Percentiles rank a stretch among this genome's conserved stretches.
Conservation (phyloP, 2,797 vertebrate species). For the Zenarchopterus dispar region DNA sequence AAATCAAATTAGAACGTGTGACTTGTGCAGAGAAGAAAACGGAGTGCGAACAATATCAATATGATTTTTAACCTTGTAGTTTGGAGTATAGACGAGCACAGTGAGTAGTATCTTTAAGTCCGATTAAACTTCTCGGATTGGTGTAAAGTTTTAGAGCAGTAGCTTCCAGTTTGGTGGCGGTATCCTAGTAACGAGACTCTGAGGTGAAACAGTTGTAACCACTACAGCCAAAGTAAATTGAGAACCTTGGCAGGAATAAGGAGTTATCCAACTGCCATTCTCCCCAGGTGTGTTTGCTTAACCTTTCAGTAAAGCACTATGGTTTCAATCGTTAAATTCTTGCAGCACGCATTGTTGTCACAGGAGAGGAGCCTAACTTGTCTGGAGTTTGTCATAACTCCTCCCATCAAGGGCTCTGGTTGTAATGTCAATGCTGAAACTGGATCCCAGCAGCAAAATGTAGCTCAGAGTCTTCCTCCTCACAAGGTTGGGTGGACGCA, state of each 20-base stretch:
- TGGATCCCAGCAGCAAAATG: slow-evolving; percentile 63
- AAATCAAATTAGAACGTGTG: slow-evolving; percentile 13
- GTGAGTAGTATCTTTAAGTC: no score
- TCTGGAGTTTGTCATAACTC: slow-evolving; percentile 20
- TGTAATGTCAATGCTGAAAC: slow-evolving; percentile 37
- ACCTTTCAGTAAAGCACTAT: slow-evolving; percentile 4
- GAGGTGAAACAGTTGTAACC: slow-evolving; percentile 5
- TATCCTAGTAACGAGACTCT: slow-evolving; percentile 5
- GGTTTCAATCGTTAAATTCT: slow-evolving; percentile 16
- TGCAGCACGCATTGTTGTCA: slow-evolving; percentile 11
- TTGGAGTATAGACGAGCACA: slow-evolving; percentile 34
- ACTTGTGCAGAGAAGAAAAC: slow-evolving; percentile 15
- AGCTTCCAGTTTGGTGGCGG: slow-evolving; percentile 25
- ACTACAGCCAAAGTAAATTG: neutral
- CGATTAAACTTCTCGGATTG: neutral
- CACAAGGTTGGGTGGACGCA: slow-evolving; percentile 30
- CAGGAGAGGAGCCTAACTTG: slow-evolving; percentile 13
- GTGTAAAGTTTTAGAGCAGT: slow-evolving; percentile 19
- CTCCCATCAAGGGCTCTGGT: slow-evolving; percentile 60
- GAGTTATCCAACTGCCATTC: neutral
- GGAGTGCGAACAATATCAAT: slow-evolving; percentile 9
- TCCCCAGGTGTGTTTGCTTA: slow-evolving; percentile 1
- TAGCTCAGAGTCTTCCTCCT: slow-evolving; percentile 46
- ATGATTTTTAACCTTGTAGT: slow-evolving; percentile 31
- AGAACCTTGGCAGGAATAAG: slow-evolving; percentile 1